These are phyloP conservation scores for Cosmopolites sordidus DNA, from an alignment of 2,888 invertebrate species.

Conservation along the genomic window DNA sequence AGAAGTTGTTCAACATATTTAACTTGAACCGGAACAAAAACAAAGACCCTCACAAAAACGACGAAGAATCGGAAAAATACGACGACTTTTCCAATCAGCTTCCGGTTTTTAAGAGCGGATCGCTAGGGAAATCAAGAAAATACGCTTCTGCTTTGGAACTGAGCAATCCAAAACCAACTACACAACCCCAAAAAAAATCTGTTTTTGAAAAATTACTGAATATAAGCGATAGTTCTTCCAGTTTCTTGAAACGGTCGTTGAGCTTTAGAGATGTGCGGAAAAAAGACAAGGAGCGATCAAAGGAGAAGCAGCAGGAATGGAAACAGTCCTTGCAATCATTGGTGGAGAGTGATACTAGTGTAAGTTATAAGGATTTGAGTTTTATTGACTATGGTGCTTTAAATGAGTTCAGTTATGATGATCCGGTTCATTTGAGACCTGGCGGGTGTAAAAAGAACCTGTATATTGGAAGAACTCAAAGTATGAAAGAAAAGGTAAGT, in stretches of 20 bases:
- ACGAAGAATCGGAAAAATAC: conserved; percentile 36
- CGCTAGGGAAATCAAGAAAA: conserved; percentile 33
- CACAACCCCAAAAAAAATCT: conserved; percentile 36
- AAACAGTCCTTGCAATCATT: conserved; percentile 53
- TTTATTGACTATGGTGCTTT: conserved; percentile 56
- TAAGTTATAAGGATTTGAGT: conserved; percentile 56
- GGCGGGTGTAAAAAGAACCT: conserved; percentile 10
- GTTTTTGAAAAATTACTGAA: conserved; percentile 41
- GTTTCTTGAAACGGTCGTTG: conserved; percentile 41
- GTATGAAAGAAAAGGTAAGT: conserved; percentile 46
- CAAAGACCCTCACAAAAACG: conserved; percentile 33
- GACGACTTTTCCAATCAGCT: conserved; percentile 34
- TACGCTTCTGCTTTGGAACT: conserved; percentile 39
- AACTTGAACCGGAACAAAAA: conserved; percentile 32
- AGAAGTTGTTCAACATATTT: conserved; percentile 38
- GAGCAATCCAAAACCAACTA: conserved; percentile 18
- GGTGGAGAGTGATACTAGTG: conserved; percentile 54
- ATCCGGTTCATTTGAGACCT: conserved; percentile 23
- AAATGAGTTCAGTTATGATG: conserved; percentile 45
- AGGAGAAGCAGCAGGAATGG: conserved; percentile 47
- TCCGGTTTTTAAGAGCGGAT: conserved; percentile 29
- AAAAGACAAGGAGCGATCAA: conserved; percentile 34
- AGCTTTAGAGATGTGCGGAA: conserved; percentile 44
- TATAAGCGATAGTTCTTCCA: conserved; percentile 40
- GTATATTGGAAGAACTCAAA: conserved; percentile 41